These are phyloP conservation scores for Mesembrinibis cayennensis DNA, from an alignment of 2,113 vertebrate species.

Conservation along the genomic window DNA sequence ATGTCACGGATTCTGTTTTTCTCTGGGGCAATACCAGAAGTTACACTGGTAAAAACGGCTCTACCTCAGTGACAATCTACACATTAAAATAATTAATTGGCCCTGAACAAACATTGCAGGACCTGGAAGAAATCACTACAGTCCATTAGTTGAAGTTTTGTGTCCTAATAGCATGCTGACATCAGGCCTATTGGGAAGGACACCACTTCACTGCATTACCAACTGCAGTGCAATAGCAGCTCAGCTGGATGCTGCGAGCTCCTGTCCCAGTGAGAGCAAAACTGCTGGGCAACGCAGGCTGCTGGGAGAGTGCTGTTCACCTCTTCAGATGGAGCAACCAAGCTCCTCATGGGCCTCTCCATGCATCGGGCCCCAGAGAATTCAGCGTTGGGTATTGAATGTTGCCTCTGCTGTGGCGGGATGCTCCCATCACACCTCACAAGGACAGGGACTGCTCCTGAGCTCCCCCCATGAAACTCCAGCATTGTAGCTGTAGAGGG, in stretches of 20 bases:
- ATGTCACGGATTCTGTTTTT: not conserved
- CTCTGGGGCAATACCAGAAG: not conserved
- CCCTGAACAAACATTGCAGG: not conserved
- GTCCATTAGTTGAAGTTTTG: not conserved
- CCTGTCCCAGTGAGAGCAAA: not conserved
- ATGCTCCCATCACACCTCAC: not conserved
- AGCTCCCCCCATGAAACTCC: not conserved
- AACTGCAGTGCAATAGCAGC: not conserved
- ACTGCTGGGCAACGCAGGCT: not conserved
- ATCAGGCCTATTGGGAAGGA: not conserved
- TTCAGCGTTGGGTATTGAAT: rapidly evolving
- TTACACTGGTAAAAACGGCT: not conserved
- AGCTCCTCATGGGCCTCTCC: not conserved
- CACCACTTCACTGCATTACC: not conserved
- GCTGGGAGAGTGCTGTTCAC: not conserved
- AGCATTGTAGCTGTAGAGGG: not conserved
- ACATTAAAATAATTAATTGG: not conserved
- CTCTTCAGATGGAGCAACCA: not conserved
- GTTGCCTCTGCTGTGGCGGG: rapidly evolving
- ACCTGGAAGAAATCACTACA: not conserved
- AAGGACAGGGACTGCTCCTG: rapidly evolving
- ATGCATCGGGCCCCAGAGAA: rapidly evolving
- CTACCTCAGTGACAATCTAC: not conserved
- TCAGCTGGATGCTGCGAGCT: rapidly evolving
- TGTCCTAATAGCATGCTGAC: not conserved